Conservation (phyloP, 2,888 invertebrate genomes). For the Drosophila villosipedis region DNA sequence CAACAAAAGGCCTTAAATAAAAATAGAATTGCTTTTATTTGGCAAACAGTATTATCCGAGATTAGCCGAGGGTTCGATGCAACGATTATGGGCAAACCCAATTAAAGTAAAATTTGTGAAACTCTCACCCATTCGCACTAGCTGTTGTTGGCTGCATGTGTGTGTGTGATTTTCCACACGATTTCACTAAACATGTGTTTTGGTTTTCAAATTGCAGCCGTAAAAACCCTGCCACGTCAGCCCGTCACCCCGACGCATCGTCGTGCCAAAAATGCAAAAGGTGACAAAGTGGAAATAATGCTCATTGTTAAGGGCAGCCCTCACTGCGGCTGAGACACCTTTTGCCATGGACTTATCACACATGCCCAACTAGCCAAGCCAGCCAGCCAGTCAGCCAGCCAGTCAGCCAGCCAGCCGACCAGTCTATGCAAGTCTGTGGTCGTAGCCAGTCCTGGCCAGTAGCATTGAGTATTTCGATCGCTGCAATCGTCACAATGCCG, state of each 20-base stretch:
- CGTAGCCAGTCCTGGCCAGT: slow-evolving; percentile 17
- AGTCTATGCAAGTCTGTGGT: neutral
- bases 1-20: slow-evolving; percentile 58
- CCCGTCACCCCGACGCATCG: slow-evolving; percentile 21
- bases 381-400: slow-evolving; percentile 5
- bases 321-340: slow-evolving; percentile 54
- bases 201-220: slow-evolving; percentile 72
- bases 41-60: slow-evolving; percentile 83
- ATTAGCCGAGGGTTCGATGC: slow-evolving; percentile 83
- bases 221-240: slow-evolving; percentile 61
- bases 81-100: slow-evolving; percentile 83
- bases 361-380: slow-evolving; percentile 33
- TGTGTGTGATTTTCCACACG: slow-evolving; percentile 75
- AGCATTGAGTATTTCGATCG: slow-evolving; percentile 22
- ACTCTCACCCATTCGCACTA: slow-evolving; percentile 18
- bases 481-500: slow-evolving; percentile 66
- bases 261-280: slow-evolving; percentile 58
- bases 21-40: slow-evolving; percentile 79
- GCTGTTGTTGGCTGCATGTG: neutral
- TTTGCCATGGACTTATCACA: slow-evolving; percentile 65
- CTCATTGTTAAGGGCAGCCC: slow-evolving; percentile 63
- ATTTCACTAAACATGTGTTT: slow-evolving; percentile 79
- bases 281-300: slow-evolving; percentile 83
- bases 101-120: slow-evolving; percentile 76
- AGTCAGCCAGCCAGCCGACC: slow-evolving; percentile 3